Base-by-base conservation (phyloP, 2,888 invertebrate genomes). In the Coelopa pilipes region DNA sequence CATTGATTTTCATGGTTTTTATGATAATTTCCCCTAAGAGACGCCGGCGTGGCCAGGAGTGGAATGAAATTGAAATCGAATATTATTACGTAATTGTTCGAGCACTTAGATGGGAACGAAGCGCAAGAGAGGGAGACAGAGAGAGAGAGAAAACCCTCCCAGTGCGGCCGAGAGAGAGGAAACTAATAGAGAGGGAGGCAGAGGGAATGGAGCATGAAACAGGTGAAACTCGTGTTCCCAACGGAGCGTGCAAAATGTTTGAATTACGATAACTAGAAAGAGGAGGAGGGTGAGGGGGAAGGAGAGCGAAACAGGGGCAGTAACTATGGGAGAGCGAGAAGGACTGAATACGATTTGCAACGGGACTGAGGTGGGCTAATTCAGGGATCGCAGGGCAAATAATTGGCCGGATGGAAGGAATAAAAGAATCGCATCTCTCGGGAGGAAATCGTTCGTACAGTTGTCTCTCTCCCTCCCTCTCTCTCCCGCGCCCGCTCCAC, bases 21-120 rank as follows among this genome's bases (percentile, higher is more conserved):
- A 65, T 65, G 34, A 65, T 65, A 65, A 65, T 65, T 65, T 65
- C 65, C 65, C 65, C 19, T n/a, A 65, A 65, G 65, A 65, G 65
- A 4, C 46, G 10, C 0, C 11, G 17, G 17, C 19, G 57, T 24
- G 47, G 47, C 11, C 65, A 65, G 19, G 21, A 59, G 17, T 19
- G 45, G 65, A 47, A 47, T 65, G 65, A 65, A 65, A 65, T 63
- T 63, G 63, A 63, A 63, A 63, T 65, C 46, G 65, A 47, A 65
- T 65, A 65, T 65, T 45, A 65, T 65, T 47, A 65, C 47, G 34
- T 65, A 17, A 65, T 65, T 65, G 65, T 65, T 65, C 46, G 34
- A 34, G 34, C 34, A 34, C 34, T 34, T 34, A 34, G 34, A 34
- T 34, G 34, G 34, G 7, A 34, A 34, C 34, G 7, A 34, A 34